These are phyloP conservation scores for Tichodroma muraria DNA, from an alignment of 2,113 vertebrate genomes.

Conservation along the genomic window DNA sequence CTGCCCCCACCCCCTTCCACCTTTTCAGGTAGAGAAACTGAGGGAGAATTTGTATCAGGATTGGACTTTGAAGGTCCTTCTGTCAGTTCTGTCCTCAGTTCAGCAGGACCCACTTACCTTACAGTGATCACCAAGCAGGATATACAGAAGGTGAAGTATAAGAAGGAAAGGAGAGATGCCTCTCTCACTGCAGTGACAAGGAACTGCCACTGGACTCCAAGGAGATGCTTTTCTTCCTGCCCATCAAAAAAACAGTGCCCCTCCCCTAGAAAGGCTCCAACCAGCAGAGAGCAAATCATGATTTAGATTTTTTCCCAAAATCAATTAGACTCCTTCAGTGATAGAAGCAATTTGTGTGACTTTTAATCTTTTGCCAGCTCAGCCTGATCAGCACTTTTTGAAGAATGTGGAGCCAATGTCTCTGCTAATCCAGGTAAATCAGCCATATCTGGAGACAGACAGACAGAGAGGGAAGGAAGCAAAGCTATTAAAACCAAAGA, in stretches of 20 bases:
- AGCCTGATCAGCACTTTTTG: slow-evolving; percentile 50
- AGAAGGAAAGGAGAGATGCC: background rate
- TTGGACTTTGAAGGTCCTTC: background rate
- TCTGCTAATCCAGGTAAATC: slow-evolving; percentile 70
- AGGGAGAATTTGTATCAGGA: background rate
- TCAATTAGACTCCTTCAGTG: slow-evolving; percentile 39
- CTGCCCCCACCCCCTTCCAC: fast-evolving
- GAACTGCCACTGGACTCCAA: background rate
- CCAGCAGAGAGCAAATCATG: background rate
- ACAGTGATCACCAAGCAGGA: background rate
- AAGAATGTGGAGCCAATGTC: slow-evolving; percentile 48
- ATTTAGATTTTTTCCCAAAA: background rate
- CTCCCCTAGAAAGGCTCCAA: background rate
- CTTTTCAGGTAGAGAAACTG: background rate
- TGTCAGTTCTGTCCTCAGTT: background rate
- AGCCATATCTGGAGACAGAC: slow-evolving; percentile 58
- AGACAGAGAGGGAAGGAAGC: slow-evolving; percentile 41
- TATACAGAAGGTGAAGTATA: background rate
- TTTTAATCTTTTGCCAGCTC: slow-evolving; percentile 59
- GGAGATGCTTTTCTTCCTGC: background rate
- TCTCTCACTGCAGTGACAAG: background rate
- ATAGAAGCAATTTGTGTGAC: slow-evolving; percentile 62
- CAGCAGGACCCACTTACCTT: background rate
- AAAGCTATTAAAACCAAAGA: slow-evolving; percentile 59
- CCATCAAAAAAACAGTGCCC: background rate